A percentile compares a stretch with the other conserved stretches of the same genome.
Conservation (phyloP, 2,113 vertebrate genomes). For the Pterocles orientalis region DNA sequence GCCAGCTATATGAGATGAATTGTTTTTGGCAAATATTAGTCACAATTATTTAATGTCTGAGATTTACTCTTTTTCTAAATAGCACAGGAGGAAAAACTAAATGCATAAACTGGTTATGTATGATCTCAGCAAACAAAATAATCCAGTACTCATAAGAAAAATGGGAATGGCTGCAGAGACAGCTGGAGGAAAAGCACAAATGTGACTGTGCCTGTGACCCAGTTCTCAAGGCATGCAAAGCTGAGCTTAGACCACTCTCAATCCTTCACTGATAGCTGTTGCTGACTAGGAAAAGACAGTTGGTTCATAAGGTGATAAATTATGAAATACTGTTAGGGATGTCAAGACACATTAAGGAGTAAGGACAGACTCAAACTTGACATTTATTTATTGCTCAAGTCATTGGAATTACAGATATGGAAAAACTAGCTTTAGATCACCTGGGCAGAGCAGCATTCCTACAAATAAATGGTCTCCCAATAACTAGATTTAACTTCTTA, state of each 20-base stretch:
- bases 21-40: not conserved
- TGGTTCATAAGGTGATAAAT: not conserved
- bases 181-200: not conserved
- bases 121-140: not conserved
- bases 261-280: not conserved
- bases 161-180: not conserved
- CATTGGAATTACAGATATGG: not conserved
- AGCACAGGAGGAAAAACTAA: not conserved
- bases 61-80: not conserved
- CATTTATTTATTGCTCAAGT: not conserved
- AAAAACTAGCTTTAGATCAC: not conserved
- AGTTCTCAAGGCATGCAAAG: not conserved
- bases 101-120: not conserved
- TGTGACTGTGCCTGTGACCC: not conserved
- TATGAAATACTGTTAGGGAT: not conserved
- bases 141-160: not conserved
- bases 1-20: not conserved
- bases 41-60: not conserved
- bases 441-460: not conserved
- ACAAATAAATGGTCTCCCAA: not conserved
- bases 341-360: not conserved
- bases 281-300: not conserved
- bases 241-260: not conserved
- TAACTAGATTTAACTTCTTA: not conserved
- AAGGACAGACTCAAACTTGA: not conserved